These are phyloP conservation scores for Ficedula albicollis DNA, from an alignment of 2,797 vertebrate genomes.

Conservation along the genomic window DNA sequence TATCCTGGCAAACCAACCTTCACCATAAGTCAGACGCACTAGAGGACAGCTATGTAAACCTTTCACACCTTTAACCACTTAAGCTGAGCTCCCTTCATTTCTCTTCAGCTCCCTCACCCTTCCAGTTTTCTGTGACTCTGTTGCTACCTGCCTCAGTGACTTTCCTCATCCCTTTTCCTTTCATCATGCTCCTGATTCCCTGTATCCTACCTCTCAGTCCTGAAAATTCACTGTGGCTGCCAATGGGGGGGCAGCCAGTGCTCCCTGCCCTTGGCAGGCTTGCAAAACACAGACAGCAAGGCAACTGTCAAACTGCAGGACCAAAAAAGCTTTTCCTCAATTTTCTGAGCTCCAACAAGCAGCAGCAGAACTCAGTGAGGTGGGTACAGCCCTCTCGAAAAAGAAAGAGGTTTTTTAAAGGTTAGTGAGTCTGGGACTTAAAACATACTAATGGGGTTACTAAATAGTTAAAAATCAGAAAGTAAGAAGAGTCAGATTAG, in stretches of 20 bases:
- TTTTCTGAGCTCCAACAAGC: not conserved
- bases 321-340: not conserved
- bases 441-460: not conserved
- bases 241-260: not conserved
- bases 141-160: not conserved
- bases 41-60: not conserved
- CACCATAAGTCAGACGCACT: rapidly evolving
- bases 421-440: not conserved
- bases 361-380: not conserved
- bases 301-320: not conserved
- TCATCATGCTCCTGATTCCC: not conserved
- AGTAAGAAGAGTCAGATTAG: not conserved
- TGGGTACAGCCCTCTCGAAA: not conserved
- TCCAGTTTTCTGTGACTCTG: not conserved
- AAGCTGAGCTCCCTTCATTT: not conserved
- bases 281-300: not conserved
- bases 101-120: not conserved
- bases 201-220: not conserved
- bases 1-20: not conserved
- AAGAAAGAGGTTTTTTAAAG: not conserved
- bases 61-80: not conserved
- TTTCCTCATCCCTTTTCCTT: not conserved
- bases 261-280: not conserved
- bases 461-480: not conserved
- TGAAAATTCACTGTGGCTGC: not conserved